Evolutionary conservation across 2,113 vertebrate genomes (phyloP), one percentile per base, ranked within the genome.

Genomic region (Daphoenositta chrysoptera): DNA sequence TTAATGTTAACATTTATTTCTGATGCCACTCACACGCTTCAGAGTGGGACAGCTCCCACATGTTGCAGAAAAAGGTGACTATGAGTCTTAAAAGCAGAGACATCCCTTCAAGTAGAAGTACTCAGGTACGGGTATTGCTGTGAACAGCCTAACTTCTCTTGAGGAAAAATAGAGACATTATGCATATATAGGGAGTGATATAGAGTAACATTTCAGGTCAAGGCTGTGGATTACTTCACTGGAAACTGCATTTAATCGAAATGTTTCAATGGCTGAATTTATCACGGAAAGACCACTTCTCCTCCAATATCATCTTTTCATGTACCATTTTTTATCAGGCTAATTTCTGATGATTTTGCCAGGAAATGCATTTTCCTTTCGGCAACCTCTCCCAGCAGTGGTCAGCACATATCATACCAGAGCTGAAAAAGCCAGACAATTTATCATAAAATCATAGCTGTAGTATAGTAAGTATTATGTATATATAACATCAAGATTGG

Each of bases 331-430:
- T 92, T 97, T 94, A 91, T 78, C 69, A 93, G 58, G 78, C 16
- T 94, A 83, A 95, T 96, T 96, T 97, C 53, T 91, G 44, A 93
- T 81, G 33, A 60, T 89, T 97, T 94, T 91, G 8, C 66, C 40
- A 57, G 81, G 47, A 94, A 95, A 76, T 91, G 28, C 39, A 27
- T 73, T 96, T 94, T 96, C 69, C 50, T 95, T 92, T 65, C 79
- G 86, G 76, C 76, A 96, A 66, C 40, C 47, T 63, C 87, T 96
- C 61, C 53, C 94, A 89, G 61, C 30, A 96, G 31, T 47, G 58
- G 87, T 94, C 63, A 95, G 65, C 75, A 95, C 70, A 84, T 96
- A 95, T 58, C 58, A 96, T 89, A 96, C 82, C 77, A 91, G 69
- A 94, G 64, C 71, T 95, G 60, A 57, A 89, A 96, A 79, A 87